Conservation (phyloP, 2,797 vertebrate genomes). For the Leptoclinus maculatus region DNA sequence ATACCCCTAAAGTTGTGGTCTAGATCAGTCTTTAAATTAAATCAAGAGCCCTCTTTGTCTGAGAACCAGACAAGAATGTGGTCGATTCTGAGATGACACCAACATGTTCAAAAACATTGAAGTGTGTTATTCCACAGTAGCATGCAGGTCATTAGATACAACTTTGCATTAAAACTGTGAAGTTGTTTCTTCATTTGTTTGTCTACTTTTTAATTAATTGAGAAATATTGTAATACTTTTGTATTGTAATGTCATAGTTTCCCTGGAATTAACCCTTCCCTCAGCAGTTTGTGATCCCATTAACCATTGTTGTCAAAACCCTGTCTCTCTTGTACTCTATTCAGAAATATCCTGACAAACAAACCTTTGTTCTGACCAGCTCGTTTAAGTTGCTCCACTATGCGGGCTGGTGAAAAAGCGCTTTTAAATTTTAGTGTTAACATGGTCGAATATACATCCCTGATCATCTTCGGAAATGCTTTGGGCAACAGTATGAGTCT, state of each 20-base stretch:
- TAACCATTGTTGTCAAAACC: not conserved
- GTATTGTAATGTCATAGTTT: not conserved
- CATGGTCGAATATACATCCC: not conserved
- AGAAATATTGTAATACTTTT: not conserved
- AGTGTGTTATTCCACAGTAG: not conserved
- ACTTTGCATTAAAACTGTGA: not conserved
- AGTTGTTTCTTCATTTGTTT: not conserved
- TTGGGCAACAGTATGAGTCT: not conserved
- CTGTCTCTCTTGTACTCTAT: not conserved
- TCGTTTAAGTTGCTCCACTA: not conserved
- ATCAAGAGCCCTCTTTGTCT: too few species aligned
- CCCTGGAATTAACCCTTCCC: not conserved
- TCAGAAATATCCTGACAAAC: not conserved
- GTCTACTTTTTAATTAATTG: not conserved
- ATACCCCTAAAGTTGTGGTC: too few species aligned
- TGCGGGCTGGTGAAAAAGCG: not conserved
- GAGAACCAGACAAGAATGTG: too few species aligned
- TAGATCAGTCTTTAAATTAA: too few species aligned
- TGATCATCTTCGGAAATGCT: slow-evolving; percentile 11
- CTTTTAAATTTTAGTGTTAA: slow-evolving; percentile 9
- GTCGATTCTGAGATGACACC: too few species aligned
- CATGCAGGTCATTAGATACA: not conserved
- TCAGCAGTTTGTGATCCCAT: not conserved
- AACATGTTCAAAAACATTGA: too few species aligned
- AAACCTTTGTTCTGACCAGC: not conserved